Evolutionary conservation across 2,888 invertebrate species (phyloP), one percentile per base, ranked within the genome.

Genomic region (Homarus gammarus): DNA sequence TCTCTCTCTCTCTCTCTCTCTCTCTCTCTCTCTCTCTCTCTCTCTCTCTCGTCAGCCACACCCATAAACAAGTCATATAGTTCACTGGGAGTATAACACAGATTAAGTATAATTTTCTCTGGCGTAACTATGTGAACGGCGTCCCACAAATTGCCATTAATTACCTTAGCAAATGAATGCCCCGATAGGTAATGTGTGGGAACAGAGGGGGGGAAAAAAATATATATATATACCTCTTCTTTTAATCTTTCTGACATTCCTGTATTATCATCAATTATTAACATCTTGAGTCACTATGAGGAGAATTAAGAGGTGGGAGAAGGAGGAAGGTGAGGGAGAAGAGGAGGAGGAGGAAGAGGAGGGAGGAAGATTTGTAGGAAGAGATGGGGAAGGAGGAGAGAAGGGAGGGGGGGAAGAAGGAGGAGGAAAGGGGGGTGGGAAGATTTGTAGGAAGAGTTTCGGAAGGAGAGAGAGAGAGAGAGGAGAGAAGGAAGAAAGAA

Each of bases 71-170:
- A 61, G 81, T 51, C 79, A 56, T 38, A 33, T 61, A n/a, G 12
- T 15, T 8, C 81, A 40, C 3, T 61, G n/a, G n/a, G 61, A 56
- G n/a, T 64, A 36, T 38, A 10, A 81, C n/a, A 38, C n/a, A 38
- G 22, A 81, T 64, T 81, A 75, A 44, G 40, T 75, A n/a, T 36
- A 75, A 75, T 75, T 75, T 64, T 68, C n/a, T 38, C 36, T 33
- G 33, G 10, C n/a, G n/a, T 73, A 84, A 84, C 84, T 36, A 73
- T 84, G 84, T 84, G 84, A 84, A 44, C 72, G 56, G 73, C 73
- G n/a, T 27, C 38, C 10, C 22, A 56, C 56, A 73, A 84, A 84
- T 84, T 84, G 84, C 84, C 38, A 72, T 73, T 84, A 84, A 84
- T 84, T 51, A 73, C 51, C 5, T 8, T 31, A 64, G 44, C 68